Base-by-base conservation (phyloP, 1,140 invertebrate species). In the Pseudomyrmex cubaensis region DNA sequence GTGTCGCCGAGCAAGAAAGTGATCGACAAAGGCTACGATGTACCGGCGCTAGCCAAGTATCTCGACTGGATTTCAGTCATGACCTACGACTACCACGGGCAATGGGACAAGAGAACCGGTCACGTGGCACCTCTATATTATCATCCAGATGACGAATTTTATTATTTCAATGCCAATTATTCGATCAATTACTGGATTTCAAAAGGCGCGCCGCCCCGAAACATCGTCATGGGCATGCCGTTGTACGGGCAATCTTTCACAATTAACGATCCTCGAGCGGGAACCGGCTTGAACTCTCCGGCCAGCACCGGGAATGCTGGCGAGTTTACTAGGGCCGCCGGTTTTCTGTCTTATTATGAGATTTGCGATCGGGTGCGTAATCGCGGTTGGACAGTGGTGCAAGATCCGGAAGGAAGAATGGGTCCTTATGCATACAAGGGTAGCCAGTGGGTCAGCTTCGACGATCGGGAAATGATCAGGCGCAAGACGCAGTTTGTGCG, bases 271-370 rank as follows among this genome's bases (percentile, higher is more conserved):
- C 93, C 92, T 0, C 90, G 74, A 10, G 86, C 70, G 10, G 90
- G 90, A 1, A 92, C 82, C 1, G 97, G 96, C 0, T 91, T 98
- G 1, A 97, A 98, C 90, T 95, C 96, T 0, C 96, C 96, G 22
- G 97, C 97, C 0, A 95, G 96, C 35, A 96, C 96, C 10, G 97
- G 98, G 1, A 95, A 96, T 84, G 96, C 97, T 10, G 98, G 98
- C 8, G 96, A 97, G 93, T 98, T 96, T 84, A 98, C 98, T 0
- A 94, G 96, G 90, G 97, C 97, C 63, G 96, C 96, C 17, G 98
- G 98, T 35, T 98, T 98, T 91, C 95, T 98, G 22, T 96, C 98
- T 2, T 99, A 98, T 89, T 98, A 98, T 90, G 98, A 99, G 95
- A 98, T 98, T 86, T 98, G 98, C 90, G 96, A 97, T 76, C 95